A percentile compares a stretch with the other conserved stretches of the same genome.
phyloP scores from a whole-genome alignment of 2,113 vertebrate species.

The Leucopsar rothschildi region DNA sequence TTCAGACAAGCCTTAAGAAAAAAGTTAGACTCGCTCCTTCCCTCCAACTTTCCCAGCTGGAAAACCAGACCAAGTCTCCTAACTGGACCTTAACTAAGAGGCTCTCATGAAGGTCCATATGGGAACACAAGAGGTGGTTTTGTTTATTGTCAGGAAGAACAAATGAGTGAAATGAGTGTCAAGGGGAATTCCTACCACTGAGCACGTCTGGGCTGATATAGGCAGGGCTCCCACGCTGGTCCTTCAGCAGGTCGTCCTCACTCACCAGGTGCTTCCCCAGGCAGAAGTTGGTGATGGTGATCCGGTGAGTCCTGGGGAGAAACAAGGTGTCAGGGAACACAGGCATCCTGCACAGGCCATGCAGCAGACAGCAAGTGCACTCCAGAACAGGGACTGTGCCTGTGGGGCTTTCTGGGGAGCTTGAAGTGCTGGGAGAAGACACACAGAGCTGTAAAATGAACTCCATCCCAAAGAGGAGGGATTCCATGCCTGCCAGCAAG shows the following conservation, averaged over 20 bases:
- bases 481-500: background rate
- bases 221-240: constrained; percentile 97
- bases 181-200: constrained; percentile 78
- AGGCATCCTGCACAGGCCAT: background rate
- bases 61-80: background rate
- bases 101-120: background rate
- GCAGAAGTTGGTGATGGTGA: constrained; percentile 99
- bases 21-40: background rate
- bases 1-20: background rate
- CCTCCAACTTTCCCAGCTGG: background rate
- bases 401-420: background rate
- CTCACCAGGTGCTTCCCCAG: constrained; percentile 98
- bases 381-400: background rate
- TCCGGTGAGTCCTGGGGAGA: constrained; percentile 87
- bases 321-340: background rate
- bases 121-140: background rate
- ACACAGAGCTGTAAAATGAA: background rate
- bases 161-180: accelerated
- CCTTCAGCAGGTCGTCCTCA: constrained; percentile 96
- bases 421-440: background rate
- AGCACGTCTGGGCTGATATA: constrained; percentile 98
- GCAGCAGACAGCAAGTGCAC: background rate
- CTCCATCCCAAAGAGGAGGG: background rate
- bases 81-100: background rate
- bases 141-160: background rate